Evolutionary conservation across 2,113 vertebrate genomes (phyloP).

Genomic region (Ptilorrhoa leucosticta): DNA sequence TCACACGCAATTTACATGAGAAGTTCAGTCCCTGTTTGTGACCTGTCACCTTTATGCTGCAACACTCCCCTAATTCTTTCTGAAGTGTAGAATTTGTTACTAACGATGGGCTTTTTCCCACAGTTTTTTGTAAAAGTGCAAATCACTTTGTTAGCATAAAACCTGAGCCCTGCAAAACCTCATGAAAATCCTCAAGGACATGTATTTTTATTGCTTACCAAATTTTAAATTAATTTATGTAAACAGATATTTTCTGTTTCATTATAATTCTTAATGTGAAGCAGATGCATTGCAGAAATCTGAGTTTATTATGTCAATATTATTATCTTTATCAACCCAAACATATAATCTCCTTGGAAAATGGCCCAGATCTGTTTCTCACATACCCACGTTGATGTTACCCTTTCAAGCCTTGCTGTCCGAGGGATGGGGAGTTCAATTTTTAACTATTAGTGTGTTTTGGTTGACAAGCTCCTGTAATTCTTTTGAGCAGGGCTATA

Average conservation of each 20-base stretch:
- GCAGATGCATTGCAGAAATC: not conserved
- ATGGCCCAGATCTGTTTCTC: not conserved
- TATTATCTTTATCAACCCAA: constrained; percentile 4
- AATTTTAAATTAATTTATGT: not conserved
- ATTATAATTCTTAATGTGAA: not conserved
- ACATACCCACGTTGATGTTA: not conserved
- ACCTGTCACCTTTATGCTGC: not conserved
- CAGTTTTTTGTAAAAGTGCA: not conserved
- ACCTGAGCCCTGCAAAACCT: not conserved
- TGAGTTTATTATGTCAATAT: not conserved
- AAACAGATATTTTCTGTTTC: not conserved
- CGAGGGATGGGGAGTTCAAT: not conserved
- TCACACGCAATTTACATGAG: not conserved
- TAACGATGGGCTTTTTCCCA: fast-evolving
- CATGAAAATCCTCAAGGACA: not conserved
- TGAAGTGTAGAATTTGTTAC: not conserved
- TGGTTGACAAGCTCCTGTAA: not conserved
- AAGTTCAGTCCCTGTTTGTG: not conserved
- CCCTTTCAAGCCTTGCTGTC: not conserved
- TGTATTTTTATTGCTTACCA: not conserved
- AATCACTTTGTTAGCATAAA: not conserved
- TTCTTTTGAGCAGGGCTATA: not conserved
- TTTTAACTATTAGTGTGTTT: not conserved
- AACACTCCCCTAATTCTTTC: not conserved
- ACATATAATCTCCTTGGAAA: not conserved